Conservation (phyloP, 2,113 vertebrate genomes). For the Gobiocypris rarus region DNA sequence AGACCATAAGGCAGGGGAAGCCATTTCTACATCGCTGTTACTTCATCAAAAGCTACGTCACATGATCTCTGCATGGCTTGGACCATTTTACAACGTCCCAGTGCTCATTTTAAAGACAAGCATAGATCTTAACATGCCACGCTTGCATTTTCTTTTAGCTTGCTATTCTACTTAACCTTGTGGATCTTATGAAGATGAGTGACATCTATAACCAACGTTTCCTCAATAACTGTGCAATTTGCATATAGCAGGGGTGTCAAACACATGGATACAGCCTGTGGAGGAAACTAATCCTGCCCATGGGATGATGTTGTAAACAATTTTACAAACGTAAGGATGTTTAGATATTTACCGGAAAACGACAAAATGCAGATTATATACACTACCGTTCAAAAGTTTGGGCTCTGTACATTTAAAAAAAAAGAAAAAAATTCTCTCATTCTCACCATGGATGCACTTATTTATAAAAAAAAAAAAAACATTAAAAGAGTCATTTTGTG, state of each 20-base stretch:
- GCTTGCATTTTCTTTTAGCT: slow-evolving; percentile 52
- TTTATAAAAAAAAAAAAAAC: no score
- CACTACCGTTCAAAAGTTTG: not conserved
- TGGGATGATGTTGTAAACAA: not conserved
- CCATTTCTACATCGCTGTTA: slow-evolving; percentile 51
- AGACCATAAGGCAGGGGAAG: slow-evolving; percentile 63
- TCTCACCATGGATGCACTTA: no score
- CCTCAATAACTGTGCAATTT: not conserved
- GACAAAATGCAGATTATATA: not conserved
- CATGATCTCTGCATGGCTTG: slow-evolving; percentile 35
- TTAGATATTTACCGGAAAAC: not conserved
- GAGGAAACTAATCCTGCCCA: not conserved
- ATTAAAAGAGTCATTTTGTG: not conserved
- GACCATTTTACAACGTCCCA: slow-evolving; percentile 22
- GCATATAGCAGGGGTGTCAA: slow-evolving; percentile 8
- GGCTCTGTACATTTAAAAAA: no score
- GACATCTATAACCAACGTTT: slow-evolving; percentile 14
- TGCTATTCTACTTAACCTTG: slow-evolving; percentile 15
- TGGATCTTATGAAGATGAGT: slow-evolving; percentile 33
- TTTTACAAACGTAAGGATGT: not conserved
- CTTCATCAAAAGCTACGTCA: slow-evolving; percentile 36
- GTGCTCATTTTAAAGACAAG: slow-evolving; percentile 22
- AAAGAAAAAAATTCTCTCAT: no score
- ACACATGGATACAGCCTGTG: not conserved
- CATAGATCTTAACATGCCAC: slow-evolving; percentile 44